phyloP scores from a whole-genome alignment of 2,113 vertebrate genomes.

The Panthera uncia region DNA sequence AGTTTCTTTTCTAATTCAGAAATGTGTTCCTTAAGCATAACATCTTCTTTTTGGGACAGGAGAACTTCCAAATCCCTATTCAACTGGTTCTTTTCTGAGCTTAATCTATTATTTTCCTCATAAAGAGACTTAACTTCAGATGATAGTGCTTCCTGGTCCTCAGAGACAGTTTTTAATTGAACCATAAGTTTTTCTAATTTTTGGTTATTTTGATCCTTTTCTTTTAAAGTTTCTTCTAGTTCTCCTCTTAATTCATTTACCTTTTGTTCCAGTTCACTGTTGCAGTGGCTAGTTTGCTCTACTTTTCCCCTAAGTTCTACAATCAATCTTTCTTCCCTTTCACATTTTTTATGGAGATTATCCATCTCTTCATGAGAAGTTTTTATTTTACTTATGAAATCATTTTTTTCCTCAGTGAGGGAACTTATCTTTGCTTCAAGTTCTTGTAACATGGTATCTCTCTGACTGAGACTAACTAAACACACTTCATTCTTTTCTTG shows the following conservation, averaged over 20 bases:
- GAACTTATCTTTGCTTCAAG: conserved; percentile 82
- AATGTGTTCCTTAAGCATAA: conserved; percentile 73
- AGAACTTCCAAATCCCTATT: conserved; percentile 76
- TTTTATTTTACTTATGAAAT: conserved; percentile 81
- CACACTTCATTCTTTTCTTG: conserved; percentile 85
- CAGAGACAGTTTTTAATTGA: conserved; percentile 81
- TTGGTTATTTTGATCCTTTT: conserved; percentile 76
- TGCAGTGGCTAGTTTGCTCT: conserved; percentile 80
- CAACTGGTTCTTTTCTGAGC: conserved; percentile 78
- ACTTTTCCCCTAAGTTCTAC: conserved; percentile 81
- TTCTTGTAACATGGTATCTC: conserved; percentile 85
- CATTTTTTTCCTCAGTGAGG: conserved; percentile 83
- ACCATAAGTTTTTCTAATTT: conserved; percentile 78
- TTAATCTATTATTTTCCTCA: conserved; percentile 84
- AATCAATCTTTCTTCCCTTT: conserved; percentile 72
- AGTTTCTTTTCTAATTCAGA: conserved; percentile 82
- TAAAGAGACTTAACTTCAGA: conserved; percentile 75
- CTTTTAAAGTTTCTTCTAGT: conserved; percentile 80
- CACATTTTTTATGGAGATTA: conserved; percentile 79
- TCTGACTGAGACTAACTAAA: conserved; percentile 81
- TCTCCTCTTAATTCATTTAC: conserved; percentile 82
- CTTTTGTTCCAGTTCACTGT: conserved; percentile 82
- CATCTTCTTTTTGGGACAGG: conserved; percentile 75
- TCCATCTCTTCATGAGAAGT: conserved; percentile 81
- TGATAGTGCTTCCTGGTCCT: conserved; percentile 83